Evolutionary conservation across 2,888 invertebrate genomes (phyloP).

Genomic region (Colostygia pectinataria): DNA sequence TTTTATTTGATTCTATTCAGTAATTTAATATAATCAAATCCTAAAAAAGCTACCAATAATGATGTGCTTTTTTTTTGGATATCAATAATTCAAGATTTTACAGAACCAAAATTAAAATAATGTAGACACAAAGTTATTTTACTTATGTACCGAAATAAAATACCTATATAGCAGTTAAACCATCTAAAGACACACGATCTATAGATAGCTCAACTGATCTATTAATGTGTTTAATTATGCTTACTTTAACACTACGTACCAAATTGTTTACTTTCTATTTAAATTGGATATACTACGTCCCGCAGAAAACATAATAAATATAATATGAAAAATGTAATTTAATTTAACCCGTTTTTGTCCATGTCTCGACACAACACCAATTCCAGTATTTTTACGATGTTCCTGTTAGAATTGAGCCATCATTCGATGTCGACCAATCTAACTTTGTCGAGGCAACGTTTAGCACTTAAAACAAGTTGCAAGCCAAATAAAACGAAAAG

Average conservation of each 20-base stretch:
- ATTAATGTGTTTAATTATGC: background rate
- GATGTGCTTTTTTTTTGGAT: too few species aligned
- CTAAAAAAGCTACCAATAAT: too few species aligned
- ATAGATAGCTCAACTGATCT: too few species aligned
- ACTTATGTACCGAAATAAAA: too few species aligned
- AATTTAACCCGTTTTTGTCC: slow-evolving; percentile 28
- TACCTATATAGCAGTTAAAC: too few species aligned
- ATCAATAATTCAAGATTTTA: too few species aligned
- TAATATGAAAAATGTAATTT: slow-evolving; percentile 17
- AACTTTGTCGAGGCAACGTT: slow-evolving; percentile 69
- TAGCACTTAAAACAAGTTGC: slow-evolving; percentile 53
- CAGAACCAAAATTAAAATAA: too few species aligned
- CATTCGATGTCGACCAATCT: slow-evolving; percentile 71
- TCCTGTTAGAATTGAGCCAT: slow-evolving; percentile 55
- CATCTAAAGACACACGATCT: too few species aligned
- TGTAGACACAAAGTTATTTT: too few species aligned
- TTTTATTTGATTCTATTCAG: background rate
- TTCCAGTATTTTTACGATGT: slow-evolving; percentile 62
- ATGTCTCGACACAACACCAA: slow-evolving; percentile 42
- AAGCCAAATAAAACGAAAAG: slow-evolving; percentile 10
- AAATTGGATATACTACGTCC: too few species aligned
- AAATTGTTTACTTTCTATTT: too few species aligned
- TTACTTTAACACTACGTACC: too few species aligned
- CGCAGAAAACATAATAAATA: slow-evolving; percentile 11
- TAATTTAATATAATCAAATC: background rate